Evolutionary conservation across 1,140 invertebrate genomes (phyloP).

Genomic region (Protaetia brevitarsis): DNA sequence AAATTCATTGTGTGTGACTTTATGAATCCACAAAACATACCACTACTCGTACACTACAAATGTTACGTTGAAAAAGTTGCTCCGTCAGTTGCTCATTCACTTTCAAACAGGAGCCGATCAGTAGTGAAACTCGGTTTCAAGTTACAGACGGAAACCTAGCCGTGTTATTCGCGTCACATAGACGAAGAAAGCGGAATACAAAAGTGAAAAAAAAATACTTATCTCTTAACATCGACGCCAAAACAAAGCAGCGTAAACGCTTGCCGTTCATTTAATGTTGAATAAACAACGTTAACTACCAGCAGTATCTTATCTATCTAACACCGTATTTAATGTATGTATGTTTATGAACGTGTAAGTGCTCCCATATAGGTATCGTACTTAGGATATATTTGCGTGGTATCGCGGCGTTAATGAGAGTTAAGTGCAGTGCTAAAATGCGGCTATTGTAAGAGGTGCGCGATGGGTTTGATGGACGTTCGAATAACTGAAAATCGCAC

Average conservation of each 20-base stretch:
- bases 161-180: neutral
- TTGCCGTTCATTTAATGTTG: neutral
- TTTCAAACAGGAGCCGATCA: slow-evolving; percentile 7
- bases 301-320: slow-evolving; percentile 15
- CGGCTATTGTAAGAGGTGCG: no score
- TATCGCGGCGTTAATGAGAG: neutral
- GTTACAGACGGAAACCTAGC: neutral
- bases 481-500: no score
- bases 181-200: neutral
- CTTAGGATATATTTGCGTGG: neutral
- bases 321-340: slow-evolving; percentile 12
- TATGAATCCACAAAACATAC: no score
- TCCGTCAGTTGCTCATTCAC: slow-evolving; percentile 1
- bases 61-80: slow-evolving; percentile 1
- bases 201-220: neutral
- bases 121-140: neutral
- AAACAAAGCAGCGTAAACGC: neutral
- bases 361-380: neutral
- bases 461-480: no score
- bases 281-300: neutral
- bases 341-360: neutral
- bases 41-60: neutral
- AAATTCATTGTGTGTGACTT: no score
- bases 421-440: no score
- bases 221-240: no score